Conservation (phyloP, 2,113 vertebrate species). For the Hystrix cristata region DNA sequence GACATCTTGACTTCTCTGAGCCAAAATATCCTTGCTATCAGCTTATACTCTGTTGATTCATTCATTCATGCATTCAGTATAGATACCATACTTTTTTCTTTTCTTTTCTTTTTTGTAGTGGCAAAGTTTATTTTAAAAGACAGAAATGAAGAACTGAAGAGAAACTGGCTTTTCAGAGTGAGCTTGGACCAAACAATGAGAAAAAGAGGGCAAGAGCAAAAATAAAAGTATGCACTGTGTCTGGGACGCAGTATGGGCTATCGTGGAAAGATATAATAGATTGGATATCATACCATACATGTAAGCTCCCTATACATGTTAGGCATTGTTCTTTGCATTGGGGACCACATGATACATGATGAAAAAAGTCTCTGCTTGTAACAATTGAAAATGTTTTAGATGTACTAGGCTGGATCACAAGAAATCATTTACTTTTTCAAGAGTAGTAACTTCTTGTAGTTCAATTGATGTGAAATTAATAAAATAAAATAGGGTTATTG, state of each 20-base stretch:
- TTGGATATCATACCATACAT: background rate
- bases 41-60: background rate
- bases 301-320: background rate
- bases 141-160: too few relatives aligned
- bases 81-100: background rate
- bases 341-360: background rate
- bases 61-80: background rate
- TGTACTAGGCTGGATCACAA: background rate
- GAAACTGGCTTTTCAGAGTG: too few relatives aligned
- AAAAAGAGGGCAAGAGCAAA: too few relatives aligned
- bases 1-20: background rate
- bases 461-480: background rate
- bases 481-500: background rate
- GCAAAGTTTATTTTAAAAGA: too few relatives aligned
- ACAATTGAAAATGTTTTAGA: background rate
- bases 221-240: background rate
- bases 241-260: too few relatives aligned
- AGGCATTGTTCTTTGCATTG: background rate
- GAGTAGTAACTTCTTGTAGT: background rate
- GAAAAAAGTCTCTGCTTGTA: background rate
- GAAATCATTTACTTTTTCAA: background rate
- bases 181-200: too few relatives aligned
- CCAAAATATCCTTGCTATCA: background rate
- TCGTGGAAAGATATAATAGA: too few relatives aligned
- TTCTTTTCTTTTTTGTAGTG: too few relatives aligned